These are phyloP conservation scores for Paradoxurus hermaphroditus DNA, from an alignment of 2,113 vertebrate genomes.

Conservation along the genomic window DNA sequence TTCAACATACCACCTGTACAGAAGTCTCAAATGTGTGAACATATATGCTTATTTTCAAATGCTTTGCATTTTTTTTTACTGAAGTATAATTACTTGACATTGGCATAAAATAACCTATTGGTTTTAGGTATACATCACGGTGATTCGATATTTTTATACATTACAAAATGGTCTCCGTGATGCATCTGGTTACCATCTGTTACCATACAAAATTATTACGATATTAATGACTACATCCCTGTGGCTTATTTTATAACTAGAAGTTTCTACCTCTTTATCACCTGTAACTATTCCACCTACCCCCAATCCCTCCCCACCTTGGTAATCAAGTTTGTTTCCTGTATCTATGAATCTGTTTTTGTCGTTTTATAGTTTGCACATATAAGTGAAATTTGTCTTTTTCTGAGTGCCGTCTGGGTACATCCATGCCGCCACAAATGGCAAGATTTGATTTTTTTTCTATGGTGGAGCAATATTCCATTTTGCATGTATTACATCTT, in stretches of 20 bases:
- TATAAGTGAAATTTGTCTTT: not conserved
- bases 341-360: not conserved
- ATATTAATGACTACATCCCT: not conserved
- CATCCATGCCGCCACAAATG: not conserved
- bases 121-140: not conserved
- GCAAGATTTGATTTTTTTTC: not conserved
- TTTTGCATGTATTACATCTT: not conserved
- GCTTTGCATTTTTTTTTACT: not conserved
- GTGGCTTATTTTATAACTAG: not conserved
- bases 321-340: not conserved
- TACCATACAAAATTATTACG: not conserved
- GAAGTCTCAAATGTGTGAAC: not conserved
- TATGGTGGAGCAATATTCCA: not conserved
- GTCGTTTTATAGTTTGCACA: not conserved
- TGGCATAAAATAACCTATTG: not conserved
- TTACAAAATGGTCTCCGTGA: not conserved
- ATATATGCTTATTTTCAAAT: not conserved
- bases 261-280: not conserved
- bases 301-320: not conserved
- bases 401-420: not conserved
- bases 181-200: not conserved
- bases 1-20: not conserved
- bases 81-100: not conserved
- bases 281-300: not conserved
- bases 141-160: not conserved